Percentiles rank a stretch among this genome's conserved stretches.
phyloP scores from a whole-genome alignment of 2,888 invertebrate species.

The Chymomyza caudatula region DNA sequence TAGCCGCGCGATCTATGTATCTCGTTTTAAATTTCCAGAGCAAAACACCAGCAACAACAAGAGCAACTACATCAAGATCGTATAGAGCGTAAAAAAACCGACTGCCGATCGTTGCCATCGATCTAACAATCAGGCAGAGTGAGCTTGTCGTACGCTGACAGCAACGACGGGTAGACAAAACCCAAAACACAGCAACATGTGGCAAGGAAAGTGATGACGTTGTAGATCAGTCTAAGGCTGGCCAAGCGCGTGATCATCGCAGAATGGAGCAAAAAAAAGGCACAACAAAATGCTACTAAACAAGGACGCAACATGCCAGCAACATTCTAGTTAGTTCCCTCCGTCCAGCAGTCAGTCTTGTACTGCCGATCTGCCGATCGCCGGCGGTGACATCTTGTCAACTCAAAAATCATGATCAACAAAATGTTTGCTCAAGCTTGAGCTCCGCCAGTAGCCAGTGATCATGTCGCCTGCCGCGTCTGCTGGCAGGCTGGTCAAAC shows the following conservation, averaged over 20 bases:
- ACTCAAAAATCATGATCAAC: slow-evolving; percentile 72
- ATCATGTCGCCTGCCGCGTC: not conserved
- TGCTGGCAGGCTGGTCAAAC: slow-evolving; percentile 16
- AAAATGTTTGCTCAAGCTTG: slow-evolving; percentile 44
- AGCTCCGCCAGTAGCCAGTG: not conserved
- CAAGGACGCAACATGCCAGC: slow-evolving; percentile 66
- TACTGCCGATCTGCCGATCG: slow-evolving; percentile 32
- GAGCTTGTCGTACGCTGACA: slow-evolving; percentile 10
- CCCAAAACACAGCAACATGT: slow-evolving; percentile 9
- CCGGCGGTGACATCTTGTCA: slow-evolving; percentile 71
- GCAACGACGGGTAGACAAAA: slow-evolving; percentile 43
- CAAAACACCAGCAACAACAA: not conserved
- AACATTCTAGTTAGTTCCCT: slow-evolving; percentile 60
- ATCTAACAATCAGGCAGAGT: slow-evolving; percentile 30
- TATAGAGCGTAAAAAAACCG: slow-evolving; percentile 8
- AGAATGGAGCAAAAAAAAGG: slow-evolving; percentile 7
- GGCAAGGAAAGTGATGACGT: slow-evolving; percentile 13
- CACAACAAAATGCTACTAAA: slow-evolving; percentile 58
- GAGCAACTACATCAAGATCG: not conserved
- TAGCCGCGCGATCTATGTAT: slow-evolving; percentile 57
- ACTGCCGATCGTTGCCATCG: slow-evolving; percentile 35
- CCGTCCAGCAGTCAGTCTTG: slow-evolving; percentile 11
- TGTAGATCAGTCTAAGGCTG: not conserved
- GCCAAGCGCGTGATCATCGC: not conserved
- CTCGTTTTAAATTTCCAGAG: slow-evolving; percentile 50